These are phyloP conservation scores for Carlito syrichta DNA, from an alignment of 2,113 vertebrate species.

Conservation along the genomic window DNA sequence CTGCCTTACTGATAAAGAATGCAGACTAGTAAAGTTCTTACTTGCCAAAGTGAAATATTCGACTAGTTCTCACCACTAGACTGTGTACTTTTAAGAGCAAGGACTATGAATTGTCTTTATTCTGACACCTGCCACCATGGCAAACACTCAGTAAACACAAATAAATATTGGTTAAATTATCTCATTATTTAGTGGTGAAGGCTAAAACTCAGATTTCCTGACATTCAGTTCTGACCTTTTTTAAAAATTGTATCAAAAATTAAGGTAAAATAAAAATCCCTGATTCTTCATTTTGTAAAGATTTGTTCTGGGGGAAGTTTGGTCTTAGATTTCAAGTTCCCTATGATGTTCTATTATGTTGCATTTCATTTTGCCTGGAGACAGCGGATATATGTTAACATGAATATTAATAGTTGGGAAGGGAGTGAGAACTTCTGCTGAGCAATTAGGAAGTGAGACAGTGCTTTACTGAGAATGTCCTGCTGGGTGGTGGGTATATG, in stretches of 20 bases:
- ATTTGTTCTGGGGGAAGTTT: background rate
- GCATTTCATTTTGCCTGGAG: slow-evolving; percentile 3
- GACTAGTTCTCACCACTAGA: background rate
- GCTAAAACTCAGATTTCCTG: background rate
- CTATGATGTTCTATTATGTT: background rate
- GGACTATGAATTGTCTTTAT: background rate
- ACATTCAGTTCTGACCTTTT: background rate
- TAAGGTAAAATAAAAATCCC: background rate
- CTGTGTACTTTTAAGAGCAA: background rate
- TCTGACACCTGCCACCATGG: background rate
- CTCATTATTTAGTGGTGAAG: background rate
- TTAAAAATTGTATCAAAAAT: background rate
- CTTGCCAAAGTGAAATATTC: background rate
- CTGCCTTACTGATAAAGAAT: background rate
- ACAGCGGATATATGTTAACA: background rate
- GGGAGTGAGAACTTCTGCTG: background rate
- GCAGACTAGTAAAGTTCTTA: background rate
- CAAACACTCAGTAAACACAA: background rate
- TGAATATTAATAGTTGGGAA: slow-evolving; percentile 25
- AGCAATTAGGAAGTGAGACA: slow-evolving; percentile 25
- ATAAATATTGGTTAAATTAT: background rate
- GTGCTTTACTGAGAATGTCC: background rate
- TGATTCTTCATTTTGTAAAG: background rate
- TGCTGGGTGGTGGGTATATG: background rate
- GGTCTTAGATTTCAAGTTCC: background rate